phyloP scores from a whole-genome alignment of 2,797 vertebrate genomes.

The Micrastur ruficollis region DNA sequence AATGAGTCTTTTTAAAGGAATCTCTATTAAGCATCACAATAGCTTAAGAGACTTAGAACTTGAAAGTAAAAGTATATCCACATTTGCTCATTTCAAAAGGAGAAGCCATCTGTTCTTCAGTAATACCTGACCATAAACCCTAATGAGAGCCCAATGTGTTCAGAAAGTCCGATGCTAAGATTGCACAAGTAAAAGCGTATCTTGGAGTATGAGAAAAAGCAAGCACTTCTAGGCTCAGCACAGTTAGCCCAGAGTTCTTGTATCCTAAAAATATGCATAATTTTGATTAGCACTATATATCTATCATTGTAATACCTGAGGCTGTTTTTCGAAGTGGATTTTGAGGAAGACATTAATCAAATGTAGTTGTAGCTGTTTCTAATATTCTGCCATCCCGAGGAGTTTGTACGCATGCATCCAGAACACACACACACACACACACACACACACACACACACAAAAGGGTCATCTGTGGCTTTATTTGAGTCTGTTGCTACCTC shows the following conservation, averaged over 20 bases:
- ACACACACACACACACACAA: background rate
- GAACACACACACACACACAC: background rate
- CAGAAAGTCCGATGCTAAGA: background rate
- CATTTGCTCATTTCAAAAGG: background rate
- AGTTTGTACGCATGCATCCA: background rate
- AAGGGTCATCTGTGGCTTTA: background rate
- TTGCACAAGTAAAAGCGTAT: background rate
- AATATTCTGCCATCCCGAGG: background rate
- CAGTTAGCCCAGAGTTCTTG: background rate
- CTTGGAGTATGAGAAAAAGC: background rate
- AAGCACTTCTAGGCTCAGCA: background rate
- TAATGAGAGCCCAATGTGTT: accelerated
- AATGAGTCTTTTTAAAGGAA: background rate
- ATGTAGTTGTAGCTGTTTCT: background rate
- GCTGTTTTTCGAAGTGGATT: background rate
- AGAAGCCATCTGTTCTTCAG: background rate
- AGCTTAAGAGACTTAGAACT: background rate
- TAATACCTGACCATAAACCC: background rate
- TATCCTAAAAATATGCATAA: background rate
- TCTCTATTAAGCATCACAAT: background rate
- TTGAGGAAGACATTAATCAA: conserved; percentile 18
- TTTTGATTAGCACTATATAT: background rate
- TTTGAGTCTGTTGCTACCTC: background rate
- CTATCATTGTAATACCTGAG: background rate
- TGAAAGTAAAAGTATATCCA: background rate